Base-by-base conservation (phyloP, 2,113 vertebrate genomes). In the Psephotus haematonotus region DNA sequence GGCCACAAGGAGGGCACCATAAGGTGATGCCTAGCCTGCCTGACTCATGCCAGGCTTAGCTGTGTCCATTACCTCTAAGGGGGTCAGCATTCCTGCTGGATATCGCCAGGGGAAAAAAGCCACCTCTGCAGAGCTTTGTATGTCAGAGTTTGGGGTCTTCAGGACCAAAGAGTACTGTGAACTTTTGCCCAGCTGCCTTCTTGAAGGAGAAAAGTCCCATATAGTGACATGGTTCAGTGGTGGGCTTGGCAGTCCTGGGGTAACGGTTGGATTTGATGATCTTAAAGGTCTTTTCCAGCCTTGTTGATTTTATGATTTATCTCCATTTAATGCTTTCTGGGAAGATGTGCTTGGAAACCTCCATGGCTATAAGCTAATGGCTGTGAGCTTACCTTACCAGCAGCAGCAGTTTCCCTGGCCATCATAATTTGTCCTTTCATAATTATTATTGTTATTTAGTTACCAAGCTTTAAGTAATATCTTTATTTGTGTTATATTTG, bases 1-100 rank as follows among this genome's bases (percentile, higher is more conserved):
- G 59, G 37, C 23, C 10, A n/a, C 1, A 11, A 81, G 35, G 13
- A 85, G 39, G 33, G 47, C 7, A 13, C 41, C 44, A 18, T 0
- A 7, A 11, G 20, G 18, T 72, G 35, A 47, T 67, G 14, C 1
- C 0, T 6, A 39, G 22, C 10, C 29, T 90, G 13, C 35, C 39
- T 24, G 20, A 3, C 22, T 17, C 14, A 13, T 0, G 0, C 53
- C 7, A 3, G n/a, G 10, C 46, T 72, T 29, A 6, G 13, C 43
- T 50, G 62, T 44, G 41, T n/a, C 57, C 33, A 7, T 63, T 41
- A 7, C 8, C 23, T 63, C 65, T 0, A 3, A 68, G 44, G 25
- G 15, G 6, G 31, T 31, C 27, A 62, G 20, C 39, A n/a, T 55
- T 29, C 47, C 15, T 59, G 10, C 31, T 79, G 78, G 35, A 68